Evolutionary conservation across 2,888 invertebrate species (phyloP).

Genomic region (Disparrhopalites patrizii): DNA sequence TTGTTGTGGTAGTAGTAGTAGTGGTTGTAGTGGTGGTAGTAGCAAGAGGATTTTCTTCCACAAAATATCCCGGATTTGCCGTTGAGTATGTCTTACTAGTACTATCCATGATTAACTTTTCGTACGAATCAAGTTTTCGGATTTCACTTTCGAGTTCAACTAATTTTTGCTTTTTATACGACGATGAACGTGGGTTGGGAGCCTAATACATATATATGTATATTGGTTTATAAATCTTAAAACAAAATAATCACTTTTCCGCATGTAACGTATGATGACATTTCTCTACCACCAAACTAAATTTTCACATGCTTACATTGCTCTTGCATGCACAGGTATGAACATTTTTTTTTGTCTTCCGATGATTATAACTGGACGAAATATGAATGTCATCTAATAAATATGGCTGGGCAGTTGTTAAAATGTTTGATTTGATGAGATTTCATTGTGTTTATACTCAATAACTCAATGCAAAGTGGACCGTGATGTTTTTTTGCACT

Average conservation of each 20-base stretch:
- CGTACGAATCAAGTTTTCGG: constrained; percentile 15
- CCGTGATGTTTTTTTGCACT: too few species aligned
- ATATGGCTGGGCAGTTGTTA: too few species aligned
- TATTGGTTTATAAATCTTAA: not conserved
- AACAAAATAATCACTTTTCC: too few species aligned
- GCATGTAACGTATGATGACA: not conserved
- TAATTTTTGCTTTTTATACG: constrained; percentile 17
- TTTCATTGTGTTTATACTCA: too few species aligned
- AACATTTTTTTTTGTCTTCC: not conserved
- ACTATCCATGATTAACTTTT: constrained; percentile 15
- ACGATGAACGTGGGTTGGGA: constrained; percentile 3
- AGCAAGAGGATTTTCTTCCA: not conserved
- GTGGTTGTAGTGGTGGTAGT: not conserved
- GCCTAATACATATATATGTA: constrained; percentile 3
- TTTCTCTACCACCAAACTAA: not conserved
- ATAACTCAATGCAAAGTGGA: too few species aligned
- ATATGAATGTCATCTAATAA: too few species aligned
- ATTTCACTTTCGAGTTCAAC: constrained; percentile 13
- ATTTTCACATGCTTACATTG: not conserved
- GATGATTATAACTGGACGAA: too few species aligned
- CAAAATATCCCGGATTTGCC: constrained; percentile 35
- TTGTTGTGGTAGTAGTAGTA: not conserved
- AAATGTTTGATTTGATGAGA: too few species aligned
- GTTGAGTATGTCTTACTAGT: constrained; percentile 1
- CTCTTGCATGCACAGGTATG: not conserved